Conservation (phyloP, 2,797 vertebrate genomes). For the Typhlichthys subterraneus region DNA sequence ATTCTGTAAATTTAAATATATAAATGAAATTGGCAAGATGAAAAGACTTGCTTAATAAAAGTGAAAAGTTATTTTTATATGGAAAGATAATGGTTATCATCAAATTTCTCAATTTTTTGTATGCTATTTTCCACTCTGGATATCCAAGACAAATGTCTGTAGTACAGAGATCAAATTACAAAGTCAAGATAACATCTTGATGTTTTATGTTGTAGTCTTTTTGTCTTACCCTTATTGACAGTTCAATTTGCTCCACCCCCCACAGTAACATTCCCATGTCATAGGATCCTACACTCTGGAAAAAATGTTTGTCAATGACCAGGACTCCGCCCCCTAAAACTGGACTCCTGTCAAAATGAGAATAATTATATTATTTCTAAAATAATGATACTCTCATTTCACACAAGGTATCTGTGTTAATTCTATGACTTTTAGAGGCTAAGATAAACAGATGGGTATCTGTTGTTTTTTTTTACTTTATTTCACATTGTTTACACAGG, state of each 20-base stretch:
- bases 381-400: neutral
- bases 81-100: too few species aligned
- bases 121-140: too few species aligned
- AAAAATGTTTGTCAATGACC: slow-evolving; percentile 84
- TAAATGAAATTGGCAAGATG: too few species aligned
- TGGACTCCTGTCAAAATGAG: slow-evolving; percentile 78
- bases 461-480: neutral
- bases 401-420: neutral
- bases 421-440: neutral
- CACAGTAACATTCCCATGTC: slow-evolving; percentile 82
- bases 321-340: slow-evolving; percentile 82
- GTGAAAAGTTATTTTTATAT: too few species aligned
- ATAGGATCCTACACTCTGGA: slow-evolving; percentile 87
- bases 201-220: neutral
- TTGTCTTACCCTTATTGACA: slow-evolving; percentile 85
- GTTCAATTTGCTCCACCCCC: slow-evolving; percentile 85
- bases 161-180: neutral
- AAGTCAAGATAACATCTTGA: neutral
- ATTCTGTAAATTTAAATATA: too few species aligned
- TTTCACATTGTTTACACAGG: neutral
- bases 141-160: too few species aligned
- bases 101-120: too few species aligned
- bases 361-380: neutral
- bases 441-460: neutral
- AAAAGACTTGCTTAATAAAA: too few species aligned